These are phyloP conservation scores for Parnassius smintheus DNA, from an alignment of 2,888 invertebrate genomes.

Conservation along the genomic window DNA sequence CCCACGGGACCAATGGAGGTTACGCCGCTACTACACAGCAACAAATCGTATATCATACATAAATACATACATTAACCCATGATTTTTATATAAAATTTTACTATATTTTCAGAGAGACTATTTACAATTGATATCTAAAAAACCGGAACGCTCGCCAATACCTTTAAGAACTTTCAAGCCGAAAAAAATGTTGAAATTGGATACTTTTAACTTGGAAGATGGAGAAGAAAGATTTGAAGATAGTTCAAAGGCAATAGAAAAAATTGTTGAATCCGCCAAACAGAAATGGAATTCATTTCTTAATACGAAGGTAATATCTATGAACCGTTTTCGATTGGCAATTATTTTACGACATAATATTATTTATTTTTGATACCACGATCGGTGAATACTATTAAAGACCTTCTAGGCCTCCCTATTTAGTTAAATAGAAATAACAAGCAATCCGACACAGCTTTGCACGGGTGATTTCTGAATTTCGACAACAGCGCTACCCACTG, in stretches of 20 bases:
- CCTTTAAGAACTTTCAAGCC: not conserved
- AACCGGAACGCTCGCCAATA: not conserved
- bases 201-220: not conserved
- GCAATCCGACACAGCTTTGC: too few species aligned
- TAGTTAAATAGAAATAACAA: too few species aligned
- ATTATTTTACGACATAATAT: too few species aligned
- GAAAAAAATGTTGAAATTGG: not conserved
- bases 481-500: too few species aligned
- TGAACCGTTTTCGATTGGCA: too few species aligned
- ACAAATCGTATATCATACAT: too few species aligned
- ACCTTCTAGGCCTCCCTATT: too few species aligned
- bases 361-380: too few species aligned
- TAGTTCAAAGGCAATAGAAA: not conserved
- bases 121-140: slow-evolving; percentile 2
- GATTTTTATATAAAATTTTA: not conserved
- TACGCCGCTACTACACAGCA: too few species aligned
- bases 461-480: too few species aligned
- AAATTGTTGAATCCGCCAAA: slow-evolving; percentile 1
- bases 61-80: not conserved
- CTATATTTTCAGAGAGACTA: slow-evolving; percentile 8
- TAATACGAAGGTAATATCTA: slow-evolving; percentile 6
- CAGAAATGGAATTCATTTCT: slow-evolving; percentile 12
- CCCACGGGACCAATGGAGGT: too few species aligned
- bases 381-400: too few species aligned
- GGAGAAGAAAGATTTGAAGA: not conserved